Percentiles rank a stretch among this genome's conserved stretches.
These are phyloP conservation scores for Ischnus inquisitorius DNA, from an alignment of 2,888 invertebrate genomes.

Conservation along the genomic window DNA sequence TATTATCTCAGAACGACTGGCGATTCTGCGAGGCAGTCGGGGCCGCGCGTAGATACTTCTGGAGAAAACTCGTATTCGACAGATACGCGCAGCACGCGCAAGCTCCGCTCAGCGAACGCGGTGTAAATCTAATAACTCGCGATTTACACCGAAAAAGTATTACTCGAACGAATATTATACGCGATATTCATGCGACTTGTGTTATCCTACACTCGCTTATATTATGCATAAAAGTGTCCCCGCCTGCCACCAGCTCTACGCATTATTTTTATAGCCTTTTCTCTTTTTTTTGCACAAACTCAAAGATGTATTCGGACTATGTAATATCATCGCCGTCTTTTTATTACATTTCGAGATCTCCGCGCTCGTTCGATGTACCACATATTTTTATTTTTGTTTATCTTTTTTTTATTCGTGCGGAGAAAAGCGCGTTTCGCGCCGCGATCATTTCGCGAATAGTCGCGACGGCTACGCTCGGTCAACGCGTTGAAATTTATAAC, in stretches of 20 bases:
- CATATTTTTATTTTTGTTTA: neutral
- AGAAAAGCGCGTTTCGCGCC: slow-evolving; percentile 33
- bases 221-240: slow-evolving; percentile 25
- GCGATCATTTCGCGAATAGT: slow-evolving; percentile 60
- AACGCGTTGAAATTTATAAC: slow-evolving; percentile 73
- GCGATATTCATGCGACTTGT: slow-evolving; percentile 4
- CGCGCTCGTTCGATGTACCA: neutral
- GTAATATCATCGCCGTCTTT: slow-evolving; percentile 3
- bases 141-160: slow-evolving; percentile 41
- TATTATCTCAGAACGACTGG: slow-evolving; percentile 65
- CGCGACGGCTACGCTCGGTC: slow-evolving; percentile 33
- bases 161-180: slow-evolving; percentile 14
- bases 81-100: slow-evolving; percentile 10
- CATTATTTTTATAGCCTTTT: slow-evolving; percentile 29
- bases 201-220: neutral
- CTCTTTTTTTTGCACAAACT: slow-evolving; percentile 11
- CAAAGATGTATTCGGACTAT: neutral
- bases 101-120: neutral
- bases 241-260: slow-evolving; percentile 29
- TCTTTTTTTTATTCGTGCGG: slow-evolving; percentile 43
- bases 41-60: slow-evolving; percentile 42
- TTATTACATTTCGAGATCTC: slow-evolving; percentile 5
- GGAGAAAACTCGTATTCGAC: slow-evolving; percentile 49
- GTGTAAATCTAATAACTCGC: neutral
- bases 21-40: slow-evolving; percentile 49